Evolutionary conservation across 2,113 vertebrate genomes (phyloP), one percentile per base, ranked within the genome.

Genomic region (Ifrita kowaldi): DNA sequence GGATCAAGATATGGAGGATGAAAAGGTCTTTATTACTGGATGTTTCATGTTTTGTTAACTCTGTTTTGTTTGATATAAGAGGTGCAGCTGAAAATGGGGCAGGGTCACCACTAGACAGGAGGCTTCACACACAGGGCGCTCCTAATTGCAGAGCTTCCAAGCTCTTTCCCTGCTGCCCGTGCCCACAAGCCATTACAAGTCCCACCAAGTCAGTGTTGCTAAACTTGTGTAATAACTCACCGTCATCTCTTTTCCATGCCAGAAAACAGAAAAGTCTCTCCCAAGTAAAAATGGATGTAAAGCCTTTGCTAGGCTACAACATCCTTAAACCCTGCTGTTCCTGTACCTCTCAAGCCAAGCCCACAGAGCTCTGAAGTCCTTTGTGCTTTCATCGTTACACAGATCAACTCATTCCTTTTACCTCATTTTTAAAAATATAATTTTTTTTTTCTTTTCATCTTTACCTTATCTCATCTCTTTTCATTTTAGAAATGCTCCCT

Each of bases 51-150:
- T 78, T 88, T n/a, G n/a, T n/a, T 76, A 57, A 47, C 15, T 67
- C 24, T 67, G 14, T 50, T 67, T 83, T 35, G 42, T 24, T 53
- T 53, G 30, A 65, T 42, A 49, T 20, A 33, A 73, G 27, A 64
- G 30, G 9, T 1, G 1, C 41, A 62, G 42, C 16, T 88, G 42
- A 64, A 90, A 74, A 73, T 11, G 7, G 9, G 17, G 10, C 13
- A 62, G 41, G 18, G 6, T 50, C 49, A 30, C 33, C 11, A 24
- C 21, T 28, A 46, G 46, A 53, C 19, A 69, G 49, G 16, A 44
- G 12, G 59, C 15, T 59, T 68, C 3, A 2, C 42, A 5, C 26
- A 13, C 11, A 59, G 35, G 11, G 13, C 0, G 0, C 33, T 74
- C 23, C 28, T n/a, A 50, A 12, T 6, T 44, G 13, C 22, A 53